These are phyloP conservation scores for Hirundo rustica DNA, from an alignment of 2,797 vertebrate genomes.

Conservation along the genomic window DNA sequence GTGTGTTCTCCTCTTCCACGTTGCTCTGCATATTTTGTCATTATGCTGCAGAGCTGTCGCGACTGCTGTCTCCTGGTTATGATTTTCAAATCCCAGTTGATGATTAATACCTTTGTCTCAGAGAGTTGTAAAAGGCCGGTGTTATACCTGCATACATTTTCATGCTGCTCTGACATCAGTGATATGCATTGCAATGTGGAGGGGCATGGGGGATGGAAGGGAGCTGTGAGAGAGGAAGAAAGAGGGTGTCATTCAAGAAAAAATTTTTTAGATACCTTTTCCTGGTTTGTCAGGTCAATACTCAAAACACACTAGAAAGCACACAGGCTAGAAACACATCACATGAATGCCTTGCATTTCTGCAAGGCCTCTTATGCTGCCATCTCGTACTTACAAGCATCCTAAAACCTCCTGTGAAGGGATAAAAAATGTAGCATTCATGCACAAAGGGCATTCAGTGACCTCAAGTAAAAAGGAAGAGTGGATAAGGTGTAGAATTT, in stretches of 20 bases:
- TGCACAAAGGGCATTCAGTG: not conserved
- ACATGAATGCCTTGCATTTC: not conserved
- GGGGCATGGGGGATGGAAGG: not conserved
- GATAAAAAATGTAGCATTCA: not conserved
- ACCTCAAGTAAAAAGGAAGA: not conserved
- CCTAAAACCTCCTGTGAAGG: not conserved
- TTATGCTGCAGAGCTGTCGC: slow-evolving; percentile 46
- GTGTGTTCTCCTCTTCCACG: not conserved
- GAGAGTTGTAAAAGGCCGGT: not conserved
- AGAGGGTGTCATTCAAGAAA: not conserved
- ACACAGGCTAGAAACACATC: not conserved
- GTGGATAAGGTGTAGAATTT: not conserved
- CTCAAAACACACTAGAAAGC: not conserved
- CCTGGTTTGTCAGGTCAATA: not conserved
- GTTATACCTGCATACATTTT: not conserved
- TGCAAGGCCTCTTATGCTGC: not conserved
- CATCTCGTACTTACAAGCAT: not conserved
- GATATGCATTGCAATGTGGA: not conserved
- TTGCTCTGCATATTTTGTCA: slow-evolving; percentile 63
- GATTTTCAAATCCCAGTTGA: slow-evolving; percentile 61
- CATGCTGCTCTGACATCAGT: not conserved
- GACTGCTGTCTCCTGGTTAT: slow-evolving; percentile 65
- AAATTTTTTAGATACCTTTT: not conserved
- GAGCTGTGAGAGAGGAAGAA: not conserved
- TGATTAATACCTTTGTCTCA: slow-evolving; percentile 58